Evolutionary conservation across 1,140 invertebrate species (phyloP).

Genomic region (Eufriesea mexicana): DNA sequence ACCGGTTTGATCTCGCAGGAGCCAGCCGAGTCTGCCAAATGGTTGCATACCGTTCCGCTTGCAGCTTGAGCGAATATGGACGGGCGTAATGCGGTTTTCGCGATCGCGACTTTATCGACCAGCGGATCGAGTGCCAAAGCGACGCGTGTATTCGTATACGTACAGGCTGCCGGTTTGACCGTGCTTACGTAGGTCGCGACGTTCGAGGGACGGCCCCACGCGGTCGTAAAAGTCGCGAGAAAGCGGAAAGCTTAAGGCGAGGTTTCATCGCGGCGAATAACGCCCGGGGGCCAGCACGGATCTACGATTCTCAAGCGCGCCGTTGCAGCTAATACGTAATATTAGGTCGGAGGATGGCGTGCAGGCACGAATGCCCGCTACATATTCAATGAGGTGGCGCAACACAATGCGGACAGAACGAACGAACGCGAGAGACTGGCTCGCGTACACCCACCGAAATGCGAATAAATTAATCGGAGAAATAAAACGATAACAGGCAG

Average conservation of each 20-base stretch:
- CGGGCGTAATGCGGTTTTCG: slow-evolving; percentile 54
- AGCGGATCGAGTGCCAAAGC: slow-evolving; percentile 50
- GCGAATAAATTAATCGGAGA: slow-evolving; percentile 32
- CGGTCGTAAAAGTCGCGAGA: neutral
- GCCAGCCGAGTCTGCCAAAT: slow-evolving; percentile 61
- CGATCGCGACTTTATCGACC: slow-evolving; percentile 52
- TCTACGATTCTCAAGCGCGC: neutral
- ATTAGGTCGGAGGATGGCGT: slow-evolving; percentile 19
- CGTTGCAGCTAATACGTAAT: slow-evolving; percentile 22
- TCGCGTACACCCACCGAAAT: neutral
- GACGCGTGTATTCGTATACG: neutral
- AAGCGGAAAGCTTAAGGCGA: neutral
- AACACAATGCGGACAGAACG: slow-evolving; percentile 8
- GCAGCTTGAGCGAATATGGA: slow-evolving; percentile 9
- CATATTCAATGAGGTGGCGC: slow-evolving; percentile 41
- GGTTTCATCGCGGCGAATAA: neutral
- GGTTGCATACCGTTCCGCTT: slow-evolving; percentile 42
- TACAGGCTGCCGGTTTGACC: too few relatives aligned
- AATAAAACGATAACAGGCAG: slow-evolving; percentile 18
- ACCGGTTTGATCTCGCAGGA: slow-evolving; percentile 64
- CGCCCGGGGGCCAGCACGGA: neutral
- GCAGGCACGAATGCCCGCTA: slow-evolving; percentile 19
- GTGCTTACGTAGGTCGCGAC: neutral
- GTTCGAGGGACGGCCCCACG: neutral
- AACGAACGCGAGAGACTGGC: neutral